phyloP scores from a whole-genome alignment of 2,888 invertebrate genomes.

The Drosophila paranaensis region DNA sequence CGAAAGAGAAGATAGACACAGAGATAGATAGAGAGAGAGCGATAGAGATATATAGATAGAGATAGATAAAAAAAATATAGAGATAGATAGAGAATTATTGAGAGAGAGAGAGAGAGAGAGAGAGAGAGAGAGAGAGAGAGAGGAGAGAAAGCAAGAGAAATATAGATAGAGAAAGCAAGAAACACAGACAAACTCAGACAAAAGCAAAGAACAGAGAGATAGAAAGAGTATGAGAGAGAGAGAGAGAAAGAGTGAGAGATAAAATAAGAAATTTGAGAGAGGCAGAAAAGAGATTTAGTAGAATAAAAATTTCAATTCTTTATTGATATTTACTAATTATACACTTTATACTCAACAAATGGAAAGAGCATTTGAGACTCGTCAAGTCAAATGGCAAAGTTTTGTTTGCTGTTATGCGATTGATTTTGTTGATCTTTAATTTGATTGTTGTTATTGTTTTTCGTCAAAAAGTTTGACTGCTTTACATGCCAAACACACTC shows the following conservation, averaged over 20 bases:
- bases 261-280: too few relatives aligned
- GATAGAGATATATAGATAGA: too few relatives aligned
- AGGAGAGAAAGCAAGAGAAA: too few relatives aligned
- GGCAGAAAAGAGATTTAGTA: too few relatives aligned
- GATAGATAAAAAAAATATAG: neutral
- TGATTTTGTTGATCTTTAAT: slow-evolving; percentile 27
- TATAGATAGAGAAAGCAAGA: too few relatives aligned
- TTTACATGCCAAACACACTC: slow-evolving; percentile 51
- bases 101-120: neutral
- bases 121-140: neutral
- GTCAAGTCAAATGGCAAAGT: neutral
- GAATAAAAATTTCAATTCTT: too few relatives aligned
- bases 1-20: neutral
- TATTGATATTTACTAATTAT: too few relatives aligned
- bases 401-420: slow-evolving; percentile 23
- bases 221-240: too few relatives aligned
- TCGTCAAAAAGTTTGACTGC: slow-evolving; percentile 46
- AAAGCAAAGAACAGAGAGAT: too few relatives aligned
- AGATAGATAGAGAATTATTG: neutral
- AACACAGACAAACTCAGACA: too few relatives aligned
- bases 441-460: slow-evolving; percentile 50
- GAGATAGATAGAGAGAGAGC: neutral
- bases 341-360: neutral
- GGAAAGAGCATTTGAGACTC: slow-evolving; percentile 27
- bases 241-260: too few relatives aligned